Evolutionary conservation across 2,113 vertebrate genomes (phyloP).

Genomic region (Condylura cristata): DNA sequence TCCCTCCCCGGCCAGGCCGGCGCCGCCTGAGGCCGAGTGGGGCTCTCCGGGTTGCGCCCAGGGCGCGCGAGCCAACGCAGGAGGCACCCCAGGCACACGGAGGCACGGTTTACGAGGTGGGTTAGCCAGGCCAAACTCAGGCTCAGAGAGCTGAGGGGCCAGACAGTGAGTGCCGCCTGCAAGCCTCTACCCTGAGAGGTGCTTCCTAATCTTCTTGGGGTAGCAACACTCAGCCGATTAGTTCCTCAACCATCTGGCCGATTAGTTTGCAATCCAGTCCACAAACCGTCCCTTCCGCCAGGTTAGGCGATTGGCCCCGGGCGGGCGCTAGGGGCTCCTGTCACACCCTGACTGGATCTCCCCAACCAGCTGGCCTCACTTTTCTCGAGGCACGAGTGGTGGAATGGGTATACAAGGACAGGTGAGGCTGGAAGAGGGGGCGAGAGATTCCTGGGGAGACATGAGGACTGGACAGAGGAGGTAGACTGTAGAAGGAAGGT

Average conservation of each 20-base stretch:
- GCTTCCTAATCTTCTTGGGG: neutral
- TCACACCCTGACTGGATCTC: neutral
- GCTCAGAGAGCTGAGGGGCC: neutral
- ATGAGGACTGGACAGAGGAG: neutral
- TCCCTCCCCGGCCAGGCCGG: neutral
- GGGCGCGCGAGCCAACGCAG: neutral
- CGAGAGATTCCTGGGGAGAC: neutral
- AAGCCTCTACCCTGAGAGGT: neutral
- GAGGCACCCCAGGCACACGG: neutral
- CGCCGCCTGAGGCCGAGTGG: neutral
- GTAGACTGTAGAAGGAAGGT: neutral
- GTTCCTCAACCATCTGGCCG: slow-evolving; percentile 1
- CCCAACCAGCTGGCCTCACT: neutral
- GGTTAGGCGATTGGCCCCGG: neutral
- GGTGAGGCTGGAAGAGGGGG: neutral
- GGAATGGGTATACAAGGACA: too few relatives aligned
- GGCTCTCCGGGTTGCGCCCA: neutral
- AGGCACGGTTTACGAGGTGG: neutral
- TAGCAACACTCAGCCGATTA: slow-evolving; percentile 59
- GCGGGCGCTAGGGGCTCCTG: neutral
- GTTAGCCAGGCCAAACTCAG: neutral
- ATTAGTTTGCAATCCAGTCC: slow-evolving; percentile 44
- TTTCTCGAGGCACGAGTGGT: neutral
- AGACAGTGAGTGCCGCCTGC: neutral
- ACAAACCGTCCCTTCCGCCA: neutral